Percentiles rank a stretch among this genome's conserved stretches.
phyloP scores from a whole-genome alignment of 2,888 invertebrate species.

The Drosophila helvetica region DNA sequence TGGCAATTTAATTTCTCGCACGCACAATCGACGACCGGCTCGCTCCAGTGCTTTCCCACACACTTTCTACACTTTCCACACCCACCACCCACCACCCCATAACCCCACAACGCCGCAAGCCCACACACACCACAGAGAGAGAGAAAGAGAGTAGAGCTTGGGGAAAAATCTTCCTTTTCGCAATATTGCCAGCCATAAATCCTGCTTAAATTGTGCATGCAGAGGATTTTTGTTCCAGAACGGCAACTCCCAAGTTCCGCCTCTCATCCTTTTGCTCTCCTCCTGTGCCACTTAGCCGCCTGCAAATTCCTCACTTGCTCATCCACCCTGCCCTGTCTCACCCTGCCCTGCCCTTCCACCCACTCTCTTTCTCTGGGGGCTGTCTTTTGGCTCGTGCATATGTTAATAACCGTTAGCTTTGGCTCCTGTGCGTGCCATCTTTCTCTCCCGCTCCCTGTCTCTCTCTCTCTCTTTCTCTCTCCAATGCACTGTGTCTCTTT shows the following conservation, averaged over 20 bases:
- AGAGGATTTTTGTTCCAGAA: conserved; percentile 77
- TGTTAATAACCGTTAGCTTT: conserved; percentile 75
- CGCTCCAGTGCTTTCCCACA: conserved; percentile 38
- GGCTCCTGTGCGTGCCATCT: conserved; percentile 46
- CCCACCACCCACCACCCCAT: too few species aligned
- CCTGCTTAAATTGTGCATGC: conserved; percentile 79
- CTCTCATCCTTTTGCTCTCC: conserved; percentile 7
- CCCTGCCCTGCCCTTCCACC: not conserved
- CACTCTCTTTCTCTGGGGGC: conserved; percentile 28
- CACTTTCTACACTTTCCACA: not conserved
- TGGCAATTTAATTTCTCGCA: conserved; percentile 78
- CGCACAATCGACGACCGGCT: conserved; percentile 72
- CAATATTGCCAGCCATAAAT: conserved; percentile 78
- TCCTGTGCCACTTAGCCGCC: conserved; percentile 54
- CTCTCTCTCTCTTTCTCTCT: not conserved
- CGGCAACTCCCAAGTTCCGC: conserved; percentile 30
- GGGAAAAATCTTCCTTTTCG: conserved; percentile 54
- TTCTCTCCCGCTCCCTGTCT: conserved; percentile 6
- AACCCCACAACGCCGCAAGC: conserved; percentile 8
- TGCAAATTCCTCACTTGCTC: conserved; percentile 51
- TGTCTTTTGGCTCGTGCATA: conserved; percentile 61
- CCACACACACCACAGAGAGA: not conserved
- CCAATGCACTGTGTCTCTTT: conserved; percentile 1
- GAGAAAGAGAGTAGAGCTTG: conserved; percentile 15
- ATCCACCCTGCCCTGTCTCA: not conserved